Conservation (phyloP, 2,113 vertebrate species). For the Alaudala cheleensis region DNA sequence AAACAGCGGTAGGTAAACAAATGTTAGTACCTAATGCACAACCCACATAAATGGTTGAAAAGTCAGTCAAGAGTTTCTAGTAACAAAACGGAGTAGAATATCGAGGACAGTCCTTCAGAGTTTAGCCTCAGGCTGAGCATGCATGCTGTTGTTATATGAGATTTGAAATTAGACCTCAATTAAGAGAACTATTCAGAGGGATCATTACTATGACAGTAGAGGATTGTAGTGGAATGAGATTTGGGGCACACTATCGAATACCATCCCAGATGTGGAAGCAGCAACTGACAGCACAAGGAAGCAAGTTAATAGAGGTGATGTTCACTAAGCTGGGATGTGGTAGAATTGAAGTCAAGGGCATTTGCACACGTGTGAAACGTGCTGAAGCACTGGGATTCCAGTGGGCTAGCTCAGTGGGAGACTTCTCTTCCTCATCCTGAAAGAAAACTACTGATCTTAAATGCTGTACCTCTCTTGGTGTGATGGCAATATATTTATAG, state of each 20-base stretch:
- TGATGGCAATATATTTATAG: neutral
- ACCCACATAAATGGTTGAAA: neutral
- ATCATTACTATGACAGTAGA: neutral
- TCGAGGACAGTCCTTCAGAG: neutral
- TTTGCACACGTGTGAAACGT: neutral
- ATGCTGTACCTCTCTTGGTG: neutral
- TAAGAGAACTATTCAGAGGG: neutral
- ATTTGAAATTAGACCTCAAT: neutral
- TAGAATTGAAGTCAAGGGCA: neutral
- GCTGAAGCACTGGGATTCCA: neutral
- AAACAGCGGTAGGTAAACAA: neutral
- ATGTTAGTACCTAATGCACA: neutral
- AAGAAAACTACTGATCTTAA: neutral
- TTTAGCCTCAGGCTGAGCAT: neutral
- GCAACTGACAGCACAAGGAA: neutral
- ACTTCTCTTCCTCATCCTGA: neutral
- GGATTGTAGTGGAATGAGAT: neutral
- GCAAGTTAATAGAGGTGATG: neutral
- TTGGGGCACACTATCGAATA: neutral
- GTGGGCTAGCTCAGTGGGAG: neutral
- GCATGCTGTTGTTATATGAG: neutral
- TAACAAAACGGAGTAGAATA: neutral
- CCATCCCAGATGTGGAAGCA: neutral
- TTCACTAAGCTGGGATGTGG: neutral
- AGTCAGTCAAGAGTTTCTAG: neutral